Evolutionary conservation across 2,797 vertebrate species (phyloP).

Genomic region (Mionectes olivaceus): DNA sequence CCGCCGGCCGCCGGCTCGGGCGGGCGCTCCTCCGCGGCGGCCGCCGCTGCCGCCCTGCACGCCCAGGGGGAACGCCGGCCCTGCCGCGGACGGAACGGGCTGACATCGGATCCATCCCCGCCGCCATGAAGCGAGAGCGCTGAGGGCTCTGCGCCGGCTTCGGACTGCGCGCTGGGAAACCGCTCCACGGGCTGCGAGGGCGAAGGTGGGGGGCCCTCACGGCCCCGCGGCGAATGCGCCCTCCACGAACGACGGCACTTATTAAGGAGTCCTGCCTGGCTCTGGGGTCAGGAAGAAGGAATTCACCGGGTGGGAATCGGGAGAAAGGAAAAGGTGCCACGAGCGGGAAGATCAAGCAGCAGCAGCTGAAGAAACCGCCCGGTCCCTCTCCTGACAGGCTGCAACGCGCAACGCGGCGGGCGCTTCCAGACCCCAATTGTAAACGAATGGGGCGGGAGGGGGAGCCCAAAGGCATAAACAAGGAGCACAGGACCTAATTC

Average conservation of each 20-base stretch:
- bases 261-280: neutral
- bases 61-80: neutral
- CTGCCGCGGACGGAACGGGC: neutral
- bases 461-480: conserved; percentile 47
- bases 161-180: neutral
- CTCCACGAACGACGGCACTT: neutral
- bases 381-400: neutral
- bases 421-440: neutral
- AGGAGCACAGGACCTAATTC: conserved; percentile 40
- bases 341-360: neutral
- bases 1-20: neutral
- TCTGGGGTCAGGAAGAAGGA: neutral
- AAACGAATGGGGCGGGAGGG: neutral
- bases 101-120: neutral
- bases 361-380: neutral
- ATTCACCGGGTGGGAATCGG: neutral
- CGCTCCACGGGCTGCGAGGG: neutral
- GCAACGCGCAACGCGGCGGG: conserved; percentile 19
- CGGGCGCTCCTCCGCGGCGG: neutral
- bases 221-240: neutral
- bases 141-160: neutral
- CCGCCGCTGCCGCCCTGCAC: neutral
- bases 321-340: neutral
- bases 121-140: neutral
- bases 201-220: neutral